A percentile compares a stretch with the other conserved stretches of the same genome.
phyloP scores from a whole-genome alignment of 2,797 vertebrate species.

The Lagocephalus sceleratus region DNA sequence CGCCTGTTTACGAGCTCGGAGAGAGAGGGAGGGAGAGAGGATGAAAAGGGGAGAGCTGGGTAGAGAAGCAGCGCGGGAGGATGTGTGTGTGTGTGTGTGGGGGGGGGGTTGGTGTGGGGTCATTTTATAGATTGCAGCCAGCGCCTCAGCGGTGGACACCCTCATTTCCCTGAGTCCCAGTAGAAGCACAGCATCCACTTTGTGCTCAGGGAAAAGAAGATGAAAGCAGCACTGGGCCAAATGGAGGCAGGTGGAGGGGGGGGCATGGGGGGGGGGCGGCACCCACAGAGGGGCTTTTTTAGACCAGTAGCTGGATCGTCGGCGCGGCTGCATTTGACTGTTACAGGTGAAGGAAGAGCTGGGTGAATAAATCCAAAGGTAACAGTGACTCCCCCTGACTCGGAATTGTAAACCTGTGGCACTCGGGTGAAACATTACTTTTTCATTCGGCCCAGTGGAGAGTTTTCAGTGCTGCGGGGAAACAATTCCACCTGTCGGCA shows the following conservation, averaged over 20 bases:
- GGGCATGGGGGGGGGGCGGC: conserved; percentile 4
- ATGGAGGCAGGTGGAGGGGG: conserved; percentile 22
- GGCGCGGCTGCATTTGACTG: conserved; percentile 36
- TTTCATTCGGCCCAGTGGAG: conserved; percentile 6
- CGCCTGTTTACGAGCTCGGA: conserved; percentile 52
- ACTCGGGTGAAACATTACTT: conserved; percentile 25
- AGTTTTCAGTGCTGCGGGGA: conserved; percentile 24
- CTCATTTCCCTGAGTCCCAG: conserved; percentile 56
- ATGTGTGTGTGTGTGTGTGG: no score
- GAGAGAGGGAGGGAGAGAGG: conserved; percentile 20
- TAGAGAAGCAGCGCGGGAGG: conserved; percentile 23
- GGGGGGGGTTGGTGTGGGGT: conserved; percentile 5
- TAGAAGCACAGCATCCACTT: conserved; percentile 63
- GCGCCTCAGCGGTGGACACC: conserved; percentile 51
- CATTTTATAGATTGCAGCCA: conserved; percentile 53
- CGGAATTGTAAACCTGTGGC: conserved; percentile 39
- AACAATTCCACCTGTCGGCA: conserved; percentile 34
- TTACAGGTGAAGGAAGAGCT: conserved; percentile 36
- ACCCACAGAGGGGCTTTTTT: conserved; percentile 36
- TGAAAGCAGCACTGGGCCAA: conserved; percentile 59
- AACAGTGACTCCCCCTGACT: conserved; percentile 44
- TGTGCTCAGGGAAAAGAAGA: conserved; percentile 57
- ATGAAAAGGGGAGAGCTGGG: not conserved
- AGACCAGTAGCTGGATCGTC: conserved; percentile 45
- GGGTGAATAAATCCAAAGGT: conserved; percentile 59